Conservation (phyloP, 2,888 invertebrate species). For the Pollenia griseotomentosa region DNA sequence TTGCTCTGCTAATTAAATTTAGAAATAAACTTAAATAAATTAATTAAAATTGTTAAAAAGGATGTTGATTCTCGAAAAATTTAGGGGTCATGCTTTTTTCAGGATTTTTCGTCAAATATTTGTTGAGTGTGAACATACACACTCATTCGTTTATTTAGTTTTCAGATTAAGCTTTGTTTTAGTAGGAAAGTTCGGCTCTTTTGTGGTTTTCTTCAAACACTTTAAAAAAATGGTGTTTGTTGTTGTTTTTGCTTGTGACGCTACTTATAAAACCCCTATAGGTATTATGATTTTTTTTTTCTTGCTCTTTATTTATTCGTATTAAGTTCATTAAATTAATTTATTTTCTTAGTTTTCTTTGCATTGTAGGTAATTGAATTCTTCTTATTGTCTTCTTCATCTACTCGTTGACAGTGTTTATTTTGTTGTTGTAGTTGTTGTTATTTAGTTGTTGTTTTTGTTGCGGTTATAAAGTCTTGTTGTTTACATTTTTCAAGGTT, state of each 20-base stretch:
- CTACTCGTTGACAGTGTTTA: constrained; percentile 6
- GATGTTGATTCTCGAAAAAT: no score
- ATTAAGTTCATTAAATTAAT: constrained; percentile 22
- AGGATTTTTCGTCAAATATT: no score
- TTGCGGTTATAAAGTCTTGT: constrained; percentile 26
- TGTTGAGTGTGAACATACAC: no score
- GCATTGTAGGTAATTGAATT: constrained; percentile 34
- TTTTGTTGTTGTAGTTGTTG: constrained; percentile 20
- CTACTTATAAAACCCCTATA: constrained; percentile 13
- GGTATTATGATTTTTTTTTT: constrained; percentile 15
- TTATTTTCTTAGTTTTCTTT: constrained; percentile 7
- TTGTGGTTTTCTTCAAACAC: no score
- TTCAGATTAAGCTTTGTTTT: no score
- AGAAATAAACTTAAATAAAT: no score
- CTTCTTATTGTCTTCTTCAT: constrained; percentile 10
- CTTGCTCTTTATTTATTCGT: constrained; percentile 23
- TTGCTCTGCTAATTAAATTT: no score
- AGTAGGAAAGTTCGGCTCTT: no score
- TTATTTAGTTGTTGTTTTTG: not conserved
- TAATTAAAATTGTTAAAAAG: no score
- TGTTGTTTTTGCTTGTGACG: not conserved
- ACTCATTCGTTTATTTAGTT: no score
- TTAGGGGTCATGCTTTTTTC: no score
- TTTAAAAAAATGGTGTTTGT: no score
- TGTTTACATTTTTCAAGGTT: constrained; percentile 66